Base-by-base conservation (phyloP, 2,113 vertebrate species). In the Murina feae region DNA sequence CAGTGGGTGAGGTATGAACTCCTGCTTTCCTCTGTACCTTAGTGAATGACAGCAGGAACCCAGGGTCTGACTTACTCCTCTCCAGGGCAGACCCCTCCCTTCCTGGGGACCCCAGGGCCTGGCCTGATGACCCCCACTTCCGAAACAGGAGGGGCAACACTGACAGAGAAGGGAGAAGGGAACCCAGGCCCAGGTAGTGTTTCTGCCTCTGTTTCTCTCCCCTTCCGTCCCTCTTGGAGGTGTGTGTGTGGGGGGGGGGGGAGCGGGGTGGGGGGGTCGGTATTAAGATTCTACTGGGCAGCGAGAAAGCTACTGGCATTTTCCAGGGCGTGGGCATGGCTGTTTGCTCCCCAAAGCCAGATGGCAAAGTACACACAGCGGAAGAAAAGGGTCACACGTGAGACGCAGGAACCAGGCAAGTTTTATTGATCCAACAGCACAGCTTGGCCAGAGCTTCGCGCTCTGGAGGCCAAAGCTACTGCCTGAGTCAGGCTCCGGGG, bases 341-440 rank as follows among this genome's bases (percentile, higher is more conserved):
- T 85, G 37, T 58, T 79, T 85, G 49, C 1, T 0, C 39, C 75
- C 51, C 39, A 17, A 69, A 94, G 85, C 47, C 21, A 44, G 65
- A 90, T 32, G 53, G 10, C 63, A 79, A 91, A 96, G 86, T 89
- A 92, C 91, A 95, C 93, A 86, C 25, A 1, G 0, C 0, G 0
- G 10, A 90, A 17, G 51, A 75, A 94, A 53, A 39, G 74, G 44
- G 75, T 93, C 83, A 76, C 55, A 92, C 0, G 10, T 44, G 9
- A 89, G 89, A 44, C 6, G 30, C 85, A 44, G 44, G 44, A 53
- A 76, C 44, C 58, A 91, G 60, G 44, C 2, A 32, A 47, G 9
- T 84, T 97, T 96, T 97, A 97, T 95, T 96, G 95, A 85, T 74
- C 63, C 51, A 39, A 66, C 1, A 1, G 30, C 17, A 11, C 0